A percentile compares a stretch with the other conserved stretches of the same genome.
Evolutionary conservation across 1,140 invertebrate species (phyloP).

Genomic region (Drosophila mauritiana): DNA sequence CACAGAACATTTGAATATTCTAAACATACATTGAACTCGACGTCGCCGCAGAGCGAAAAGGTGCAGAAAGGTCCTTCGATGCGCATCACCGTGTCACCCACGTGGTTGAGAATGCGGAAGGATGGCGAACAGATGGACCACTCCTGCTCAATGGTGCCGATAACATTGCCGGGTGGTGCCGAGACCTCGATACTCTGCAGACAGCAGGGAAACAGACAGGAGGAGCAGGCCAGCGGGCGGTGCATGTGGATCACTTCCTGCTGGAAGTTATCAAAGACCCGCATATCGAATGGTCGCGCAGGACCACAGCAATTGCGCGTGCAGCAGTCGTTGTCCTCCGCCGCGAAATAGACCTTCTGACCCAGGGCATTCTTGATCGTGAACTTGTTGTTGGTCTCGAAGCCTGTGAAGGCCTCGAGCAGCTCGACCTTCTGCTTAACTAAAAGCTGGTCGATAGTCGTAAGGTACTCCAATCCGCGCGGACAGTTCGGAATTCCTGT

Average conservation of each 20-base stretch:
- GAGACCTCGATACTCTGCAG: constrained; percentile 92
- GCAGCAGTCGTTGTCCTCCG: constrained; percentile 93
- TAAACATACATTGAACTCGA: constrained; percentile 87
- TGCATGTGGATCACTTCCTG: constrained; percentile 91
- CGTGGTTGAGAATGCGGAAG: constrained; percentile 91
- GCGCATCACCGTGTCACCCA: constrained; percentile 90
- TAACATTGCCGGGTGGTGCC: constrained; percentile 89
- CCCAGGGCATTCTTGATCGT: constrained; percentile 91
- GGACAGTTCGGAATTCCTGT: constrained; percentile 91
- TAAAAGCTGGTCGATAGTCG: constrained; percentile 94
- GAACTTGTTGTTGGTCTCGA: constrained; percentile 96
- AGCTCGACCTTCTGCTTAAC: constrained; percentile 95
- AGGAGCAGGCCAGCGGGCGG: constrained; percentile 90
- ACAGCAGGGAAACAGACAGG: constrained; percentile 93
- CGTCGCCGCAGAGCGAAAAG: constrained; percentile 92
- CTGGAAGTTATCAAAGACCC: constrained; percentile 91
- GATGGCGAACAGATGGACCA: constrained; percentile 92
- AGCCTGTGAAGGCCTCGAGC: constrained; percentile 93
- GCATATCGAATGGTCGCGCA: constrained; percentile 93
- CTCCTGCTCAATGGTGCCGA: constrained; percentile 93
- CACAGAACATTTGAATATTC: background rate
- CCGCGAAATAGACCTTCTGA: constrained; percentile 93
- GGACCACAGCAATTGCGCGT: constrained; percentile 92
- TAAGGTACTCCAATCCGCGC: constrained; percentile 96
- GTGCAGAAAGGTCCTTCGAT: constrained; percentile 95